Percentiles rank a stretch among this genome's conserved stretches.
These are phyloP conservation scores for Agonopterix heracliana DNA, from an alignment of 2,888 invertebrate genomes.

Conservation along the genomic window DNA sequence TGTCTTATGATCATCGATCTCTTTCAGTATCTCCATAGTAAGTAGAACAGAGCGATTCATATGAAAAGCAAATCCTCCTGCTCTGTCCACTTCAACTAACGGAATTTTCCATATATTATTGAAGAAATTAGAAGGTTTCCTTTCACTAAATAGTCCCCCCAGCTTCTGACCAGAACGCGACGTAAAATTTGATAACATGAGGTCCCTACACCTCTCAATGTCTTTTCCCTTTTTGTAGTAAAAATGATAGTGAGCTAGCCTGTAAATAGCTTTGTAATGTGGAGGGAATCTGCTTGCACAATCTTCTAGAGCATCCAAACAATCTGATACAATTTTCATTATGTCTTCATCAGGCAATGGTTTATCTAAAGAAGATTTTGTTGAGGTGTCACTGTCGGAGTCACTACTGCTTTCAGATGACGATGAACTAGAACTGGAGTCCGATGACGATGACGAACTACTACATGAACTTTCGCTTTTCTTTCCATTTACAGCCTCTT, in stretches of 20 bases:
- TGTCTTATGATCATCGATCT: constrained; percentile 86
- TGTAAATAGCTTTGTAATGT: constrained; percentile 94
- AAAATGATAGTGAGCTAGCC: constrained; percentile 89
- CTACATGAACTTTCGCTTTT: constrained; percentile 57
- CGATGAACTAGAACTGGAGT: constrained; percentile 76
- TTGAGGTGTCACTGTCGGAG: constrained; percentile 73
- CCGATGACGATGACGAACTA: constrained; percentile 59
- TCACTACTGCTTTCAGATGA: constrained; percentile 71
- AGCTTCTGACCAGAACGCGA: constrained; percentile 81
- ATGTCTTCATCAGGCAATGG: constrained; percentile 71
- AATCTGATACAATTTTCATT: constrained; percentile 79
- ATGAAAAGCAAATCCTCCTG: constrained; percentile 94
- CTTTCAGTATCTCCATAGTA: constrained; percentile 86
- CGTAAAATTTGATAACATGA: constrained; percentile 81
- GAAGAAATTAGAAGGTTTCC: constrained; percentile 91
- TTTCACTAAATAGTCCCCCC: constrained; percentile 89
- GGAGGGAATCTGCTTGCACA: constrained; percentile 91
- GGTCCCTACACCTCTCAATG: constrained; percentile 81
- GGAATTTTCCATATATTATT: constrained; percentile 97
- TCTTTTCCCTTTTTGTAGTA: constrained; percentile 82
- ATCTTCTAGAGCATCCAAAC: constrained; percentile 87
- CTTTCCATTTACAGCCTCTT: constrained; percentile 34
- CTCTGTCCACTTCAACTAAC: constrained; percentile 90
- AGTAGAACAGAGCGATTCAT: constrained; percentile 90
- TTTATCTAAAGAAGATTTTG: constrained; percentile 54